These are phyloP conservation scores for Agrochola circellaris DNA, from an alignment of 2,888 invertebrate species.

Conservation along the genomic window DNA sequence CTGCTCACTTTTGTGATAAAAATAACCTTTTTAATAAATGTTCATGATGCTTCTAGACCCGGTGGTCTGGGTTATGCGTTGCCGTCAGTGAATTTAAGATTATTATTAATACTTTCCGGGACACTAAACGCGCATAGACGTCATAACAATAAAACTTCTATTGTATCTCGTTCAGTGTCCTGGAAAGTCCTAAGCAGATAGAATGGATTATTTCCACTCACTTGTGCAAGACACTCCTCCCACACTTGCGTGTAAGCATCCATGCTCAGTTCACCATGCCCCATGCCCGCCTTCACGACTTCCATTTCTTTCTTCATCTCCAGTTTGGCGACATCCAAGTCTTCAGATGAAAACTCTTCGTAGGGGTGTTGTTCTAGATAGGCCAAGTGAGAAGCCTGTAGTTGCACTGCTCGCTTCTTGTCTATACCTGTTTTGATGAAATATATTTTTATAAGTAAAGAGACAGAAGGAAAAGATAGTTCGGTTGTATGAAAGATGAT, in stretches of 20 bases:
- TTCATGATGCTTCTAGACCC: neutral
- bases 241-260: constrained; percentile 98
- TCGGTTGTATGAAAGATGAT: neutral
- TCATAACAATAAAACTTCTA: too few relatives aligned
- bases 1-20: too few relatives aligned
- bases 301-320: constrained; percentile 96
- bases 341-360: constrained; percentile 92
- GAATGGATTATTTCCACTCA: constrained; percentile 71
- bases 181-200: neutral
- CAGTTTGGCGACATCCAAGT: constrained; percentile 92
- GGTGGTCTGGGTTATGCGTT: neutral
- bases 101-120: too few relatives aligned
- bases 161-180: too few relatives aligned
- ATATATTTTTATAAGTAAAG: neutral
- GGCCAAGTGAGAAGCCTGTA: constrained; percentile 93
- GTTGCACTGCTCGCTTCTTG: constrained; percentile 90
- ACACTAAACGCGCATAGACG: too few relatives aligned
- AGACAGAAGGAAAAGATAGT: neutral
- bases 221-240: constrained; percentile 98
- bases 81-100: neutral
- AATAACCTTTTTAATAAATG: neutral
- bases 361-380: constrained; percentile 97
- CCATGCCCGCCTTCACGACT: constrained; percentile 97
- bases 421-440: constrained; percentile 76
- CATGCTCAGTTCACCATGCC: constrained; percentile 97